Percentiles rank a stretch among this genome's conserved stretches.
Conservation (phyloP, 2,113 vertebrate species). For the Ophthalmolycus amberensis region DNA sequence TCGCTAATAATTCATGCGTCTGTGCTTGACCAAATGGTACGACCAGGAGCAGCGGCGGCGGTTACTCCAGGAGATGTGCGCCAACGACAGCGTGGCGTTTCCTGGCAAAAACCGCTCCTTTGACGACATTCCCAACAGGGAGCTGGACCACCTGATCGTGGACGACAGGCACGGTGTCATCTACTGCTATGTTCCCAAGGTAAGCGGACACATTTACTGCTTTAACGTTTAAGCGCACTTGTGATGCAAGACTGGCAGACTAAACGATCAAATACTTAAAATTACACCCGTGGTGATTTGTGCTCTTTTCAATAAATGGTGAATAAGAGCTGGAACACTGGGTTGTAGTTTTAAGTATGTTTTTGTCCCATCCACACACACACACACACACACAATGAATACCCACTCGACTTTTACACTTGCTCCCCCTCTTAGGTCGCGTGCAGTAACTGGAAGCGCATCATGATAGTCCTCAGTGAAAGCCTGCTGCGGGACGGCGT, state of each 20-base stretch:
- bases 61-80: constrained; percentile 86
- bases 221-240: neutral
- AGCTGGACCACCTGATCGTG: constrained; percentile 96
- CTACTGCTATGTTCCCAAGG: constrained; percentile 98
- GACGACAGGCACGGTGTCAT: constrained; percentile 96
- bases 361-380: neutral
- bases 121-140: constrained; percentile 96
- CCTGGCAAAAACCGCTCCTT: constrained; percentile 93
- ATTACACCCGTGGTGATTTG: neutral
- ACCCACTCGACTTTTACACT: neutral
- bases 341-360: neutral
- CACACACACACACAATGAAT: neutral
- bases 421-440: constrained; percentile 83
- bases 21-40: neutral
- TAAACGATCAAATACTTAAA: neutral
- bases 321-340: neutral
- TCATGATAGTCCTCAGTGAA: constrained; percentile 96
- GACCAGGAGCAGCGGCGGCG: constrained; percentile 85
- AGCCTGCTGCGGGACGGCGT: constrained; percentile 89
- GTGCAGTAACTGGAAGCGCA: constrained; percentile 97
- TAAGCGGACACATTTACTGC: neutral
- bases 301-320: neutral
- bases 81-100: constrained; percentile 88
- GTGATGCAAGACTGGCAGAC: neutral
- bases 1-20: neutral